A percentile compares a stretch with the other conserved stretches of the same genome.
Conservation (phyloP, 2,888 invertebrate species). For the Sesia apiformis region DNA sequence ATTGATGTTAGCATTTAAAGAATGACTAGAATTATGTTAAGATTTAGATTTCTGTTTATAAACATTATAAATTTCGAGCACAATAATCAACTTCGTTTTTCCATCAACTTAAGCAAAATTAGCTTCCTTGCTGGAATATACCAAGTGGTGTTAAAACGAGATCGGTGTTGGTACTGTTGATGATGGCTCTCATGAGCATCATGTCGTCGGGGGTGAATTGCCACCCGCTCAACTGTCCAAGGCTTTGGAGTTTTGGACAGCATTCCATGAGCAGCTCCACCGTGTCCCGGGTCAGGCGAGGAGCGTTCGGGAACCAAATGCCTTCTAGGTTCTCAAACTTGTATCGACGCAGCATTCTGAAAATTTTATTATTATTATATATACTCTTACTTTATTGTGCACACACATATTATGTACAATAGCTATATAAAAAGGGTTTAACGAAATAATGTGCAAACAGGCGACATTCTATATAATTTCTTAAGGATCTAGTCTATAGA, state of each 20-base stretch:
- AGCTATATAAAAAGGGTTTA: no score
- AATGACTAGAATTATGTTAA: no score
- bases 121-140: slow-evolving; percentile 63
- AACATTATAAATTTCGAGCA: no score
- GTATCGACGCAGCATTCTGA: slow-evolving; percentile 77
- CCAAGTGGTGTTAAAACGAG: slow-evolving; percentile 77
- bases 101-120: slow-evolving; percentile 1
- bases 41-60: no score
- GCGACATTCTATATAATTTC: no score
- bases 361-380: slow-evolving; percentile 16
- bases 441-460: no score
- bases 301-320: slow-evolving; percentile 81
- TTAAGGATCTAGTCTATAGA: no score
- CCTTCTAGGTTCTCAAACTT: slow-evolving; percentile 78
- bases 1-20: no score
- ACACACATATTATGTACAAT: no score
- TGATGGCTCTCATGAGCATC: slow-evolving; percentile 77
- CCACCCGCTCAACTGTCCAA: slow-evolving; percentile 82
- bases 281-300: slow-evolving; percentile 75
- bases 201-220: slow-evolving; percentile 78
- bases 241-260: slow-evolving; percentile 77
- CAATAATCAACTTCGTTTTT: no score
- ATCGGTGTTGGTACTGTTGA: slow-evolving; percentile 79
- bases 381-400: no score
- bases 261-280: slow-evolving; percentile 80